A percentile compares a stretch with the other conserved stretches of the same genome.
Conservation (phyloP, 1,140 invertebrate genomes). For the Cheumatopsyche charites region DNA sequence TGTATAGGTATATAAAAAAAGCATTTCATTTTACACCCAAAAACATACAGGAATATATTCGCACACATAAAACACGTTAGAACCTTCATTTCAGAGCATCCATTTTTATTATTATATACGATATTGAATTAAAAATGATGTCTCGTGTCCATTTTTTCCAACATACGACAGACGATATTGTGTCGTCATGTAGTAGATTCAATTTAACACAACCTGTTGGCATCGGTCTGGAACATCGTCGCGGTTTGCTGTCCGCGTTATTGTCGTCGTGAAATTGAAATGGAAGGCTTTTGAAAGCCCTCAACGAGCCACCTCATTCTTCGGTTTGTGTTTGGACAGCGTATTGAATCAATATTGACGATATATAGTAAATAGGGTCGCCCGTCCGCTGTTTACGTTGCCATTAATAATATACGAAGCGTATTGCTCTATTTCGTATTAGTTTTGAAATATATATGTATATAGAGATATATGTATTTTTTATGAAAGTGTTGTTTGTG, state of each 20-base stretch:
- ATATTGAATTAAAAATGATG: no score
- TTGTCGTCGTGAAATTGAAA: conserved; percentile 21
- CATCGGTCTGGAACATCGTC: background rate
- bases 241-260: background rate
- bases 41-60: no score
- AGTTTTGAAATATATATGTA: no score
- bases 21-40: no score
- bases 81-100: no score
- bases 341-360: conserved; percentile 7
- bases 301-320: background rate
- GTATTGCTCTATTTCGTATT: no score
- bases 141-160: no score
- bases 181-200: background rate
- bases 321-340: conserved; percentile 1
- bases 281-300: conserved; percentile 5
- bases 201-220: conserved; percentile 12
- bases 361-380: background rate
- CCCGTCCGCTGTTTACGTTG: background rate
- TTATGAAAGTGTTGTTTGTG: no score
- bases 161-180: background rate
- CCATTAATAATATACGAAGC: background rate
- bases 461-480: no score
- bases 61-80: no score
- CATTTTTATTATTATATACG: no score
- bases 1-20: no score